Conservation (phyloP, 1,140 invertebrate species). For the Procambarus virginalis region DNA sequence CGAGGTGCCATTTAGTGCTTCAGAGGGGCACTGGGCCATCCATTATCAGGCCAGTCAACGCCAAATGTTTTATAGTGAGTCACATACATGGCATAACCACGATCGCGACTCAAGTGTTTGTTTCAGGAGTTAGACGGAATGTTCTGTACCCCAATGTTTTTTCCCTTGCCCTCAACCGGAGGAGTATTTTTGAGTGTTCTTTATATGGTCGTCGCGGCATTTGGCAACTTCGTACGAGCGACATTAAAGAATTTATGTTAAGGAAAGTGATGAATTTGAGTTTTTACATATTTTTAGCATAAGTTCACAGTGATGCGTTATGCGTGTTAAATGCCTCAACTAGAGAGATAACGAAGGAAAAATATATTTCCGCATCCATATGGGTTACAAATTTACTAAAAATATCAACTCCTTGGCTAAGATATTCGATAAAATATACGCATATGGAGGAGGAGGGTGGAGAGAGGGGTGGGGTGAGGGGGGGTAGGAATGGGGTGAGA, state of each 20-base stretch:
- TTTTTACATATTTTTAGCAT: neutral
- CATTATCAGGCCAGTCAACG: constrained; percentile 43
- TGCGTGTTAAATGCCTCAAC: neutral
- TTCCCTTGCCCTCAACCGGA: constrained; percentile 1
- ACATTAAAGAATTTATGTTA: neutral
- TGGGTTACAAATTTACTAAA: neutral
- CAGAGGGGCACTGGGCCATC: constrained; percentile 30
- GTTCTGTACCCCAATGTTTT: constrained; percentile 1
- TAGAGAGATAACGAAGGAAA: neutral
- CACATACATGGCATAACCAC: neutral
- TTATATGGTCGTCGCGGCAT: constrained; percentile 25
- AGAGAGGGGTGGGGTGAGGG: no score
- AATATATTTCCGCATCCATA: neutral
- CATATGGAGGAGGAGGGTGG: no score
- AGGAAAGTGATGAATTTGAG: neutral
- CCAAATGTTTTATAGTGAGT: neutral
- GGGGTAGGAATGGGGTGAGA: no score
- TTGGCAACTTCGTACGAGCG: neutral
- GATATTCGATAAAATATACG: neutral
- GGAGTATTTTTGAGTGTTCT: constrained; percentile 13
- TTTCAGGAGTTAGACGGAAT: constrained; percentile 2
- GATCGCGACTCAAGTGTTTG: constrained; percentile 14
- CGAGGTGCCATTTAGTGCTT: constrained; percentile 44
- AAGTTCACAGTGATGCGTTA: neutral
- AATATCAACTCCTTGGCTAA: neutral